Evolutionary conservation across 1,140 invertebrate genomes (phyloP).

Genomic region (Zaprionus kolodkinae): DNA sequence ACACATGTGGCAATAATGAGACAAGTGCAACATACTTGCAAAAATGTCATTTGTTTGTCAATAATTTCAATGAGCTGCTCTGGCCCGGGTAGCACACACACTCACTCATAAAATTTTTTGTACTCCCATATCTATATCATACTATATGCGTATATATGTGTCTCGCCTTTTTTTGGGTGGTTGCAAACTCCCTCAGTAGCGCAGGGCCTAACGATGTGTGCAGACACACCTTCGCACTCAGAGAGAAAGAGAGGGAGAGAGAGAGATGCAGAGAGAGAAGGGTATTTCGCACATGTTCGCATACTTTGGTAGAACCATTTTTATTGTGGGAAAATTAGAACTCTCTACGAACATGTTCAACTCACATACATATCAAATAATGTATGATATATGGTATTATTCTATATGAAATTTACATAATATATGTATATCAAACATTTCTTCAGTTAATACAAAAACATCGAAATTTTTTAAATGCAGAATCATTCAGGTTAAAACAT

Average conservation of each 20-base stretch:
- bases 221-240: slow-evolving; percentile 6
- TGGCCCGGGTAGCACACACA: neutral
- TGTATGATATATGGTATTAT: neutral
- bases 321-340: slow-evolving; percentile 4
- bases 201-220: slow-evolving; percentile 54
- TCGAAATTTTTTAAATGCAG: no score
- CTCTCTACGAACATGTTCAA: neutral
- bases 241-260: neutral
- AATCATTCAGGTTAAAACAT: no score
- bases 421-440: no score
- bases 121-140: slow-evolving; percentile 10
- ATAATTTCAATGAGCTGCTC: slow-evolving; percentile 61
- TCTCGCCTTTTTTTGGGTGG: slow-evolving; percentile 49
- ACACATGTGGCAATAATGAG: slow-evolving; percentile 82
- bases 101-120: slow-evolving; percentile 22
- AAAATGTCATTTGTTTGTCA: slow-evolving; percentile 76
- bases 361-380: neutral
- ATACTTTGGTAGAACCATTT: slow-evolving; percentile 8
- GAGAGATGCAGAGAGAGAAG: neutral
- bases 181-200: slow-evolving; percentile 41
- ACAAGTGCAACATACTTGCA: slow-evolving; percentile 83
- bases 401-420: no score
- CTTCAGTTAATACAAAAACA: no score
- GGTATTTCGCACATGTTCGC: slow-evolving; percentile 18
- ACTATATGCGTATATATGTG: neutral